Percentiles rank a stretch among this genome's conserved stretches.
These are phyloP conservation scores for honey bee (Apis mellifera) DNA, from an alignment of 1,140 invertebrate species.

Conservation along the genomic window Amel_HAv3.1 CM009931.2:10183001-10183500, in stretches of 20 bases:
- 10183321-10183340: neutral
- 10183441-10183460: neutral
- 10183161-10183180: too few relatives aligned
- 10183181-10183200: too few relatives aligned
- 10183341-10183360: neutral
- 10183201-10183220: too few relatives aligned
- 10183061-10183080: fast-evolving
- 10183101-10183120: neutral
- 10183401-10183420: slow-evolving; percentile 13
- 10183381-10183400: neutral
- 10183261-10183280: too few relatives aligned
- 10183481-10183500: neutral
- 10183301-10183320: too few relatives aligned
- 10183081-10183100: neutral
- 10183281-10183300: too few relatives aligned
- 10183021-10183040: neutral
- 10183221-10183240: too few relatives aligned
- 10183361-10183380: neutral
- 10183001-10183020: neutral
- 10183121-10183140: neutral
- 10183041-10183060: neutral
- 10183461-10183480: slow-evolving; percentile 4
- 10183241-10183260: too few relatives aligned
- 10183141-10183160: neutral
- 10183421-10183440: slow-evolving; percentile 43